These are phyloP conservation scores for Cephalopterus ornatus DNA, from an alignment of 2,113 vertebrate species.

Conservation along the genomic window DNA sequence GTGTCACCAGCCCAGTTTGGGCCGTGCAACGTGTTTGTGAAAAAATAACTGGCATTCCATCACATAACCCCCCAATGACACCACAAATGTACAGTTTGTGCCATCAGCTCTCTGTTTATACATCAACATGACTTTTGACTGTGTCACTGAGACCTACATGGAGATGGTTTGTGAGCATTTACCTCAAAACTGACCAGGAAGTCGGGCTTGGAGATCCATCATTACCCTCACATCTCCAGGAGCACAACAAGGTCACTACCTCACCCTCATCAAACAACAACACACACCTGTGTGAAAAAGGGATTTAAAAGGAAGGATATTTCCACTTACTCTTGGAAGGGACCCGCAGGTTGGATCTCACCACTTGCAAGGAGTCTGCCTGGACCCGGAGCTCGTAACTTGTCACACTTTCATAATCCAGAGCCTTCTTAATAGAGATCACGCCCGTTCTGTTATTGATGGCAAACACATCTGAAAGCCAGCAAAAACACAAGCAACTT, in stretches of 20 bases:
- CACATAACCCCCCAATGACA: not conserved
- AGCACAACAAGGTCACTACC: not conserved
- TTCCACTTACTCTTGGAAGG: slow-evolving; percentile 87
- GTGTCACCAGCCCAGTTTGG: not conserved
- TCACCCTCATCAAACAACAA: not conserved
- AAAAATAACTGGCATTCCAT: not conserved
- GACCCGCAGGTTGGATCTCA: slow-evolving; percentile 82
- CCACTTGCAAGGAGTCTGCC: slow-evolving; percentile 84
- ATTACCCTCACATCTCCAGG: rapidly evolving
- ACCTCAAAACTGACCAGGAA: not conserved
- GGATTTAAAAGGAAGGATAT: not conserved
- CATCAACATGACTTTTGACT: not conserved
- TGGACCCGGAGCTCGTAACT: slow-evolving; percentile 85
- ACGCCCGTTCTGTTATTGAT: slow-evolving; percentile 86
- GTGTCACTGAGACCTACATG: not conserved
- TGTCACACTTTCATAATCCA: slow-evolving; percentile 85
- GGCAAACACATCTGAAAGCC: slow-evolving; percentile 79
- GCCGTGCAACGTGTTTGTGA: not conserved
- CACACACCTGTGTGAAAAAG: rapidly evolving
- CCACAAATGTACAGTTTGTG: not conserved
- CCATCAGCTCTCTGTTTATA: not conserved
- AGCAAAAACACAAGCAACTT: not conserved
- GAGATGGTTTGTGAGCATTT: not conserved
- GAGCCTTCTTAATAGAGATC: slow-evolving; percentile 77
- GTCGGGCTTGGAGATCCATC: not conserved